Evolutionary conservation across 2,113 vertebrate species (phyloP).

Genomic region (Notothenia rossii): DNA sequence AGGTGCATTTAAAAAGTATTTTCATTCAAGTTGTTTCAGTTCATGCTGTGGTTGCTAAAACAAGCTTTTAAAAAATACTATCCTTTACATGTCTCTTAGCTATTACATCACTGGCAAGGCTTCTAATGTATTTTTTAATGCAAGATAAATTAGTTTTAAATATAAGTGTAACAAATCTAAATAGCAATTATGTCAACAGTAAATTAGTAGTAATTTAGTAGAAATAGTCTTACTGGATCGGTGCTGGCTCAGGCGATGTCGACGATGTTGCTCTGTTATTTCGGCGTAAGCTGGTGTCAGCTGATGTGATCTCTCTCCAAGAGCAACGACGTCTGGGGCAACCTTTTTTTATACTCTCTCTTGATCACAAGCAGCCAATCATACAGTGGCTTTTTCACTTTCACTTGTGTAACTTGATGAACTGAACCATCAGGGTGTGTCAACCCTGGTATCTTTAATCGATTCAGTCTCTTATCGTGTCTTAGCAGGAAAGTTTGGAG

Average conservation of each 20-base stretch:
- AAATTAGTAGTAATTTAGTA: not conserved
- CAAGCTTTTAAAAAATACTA: too few species aligned
- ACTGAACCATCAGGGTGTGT: too few species aligned
- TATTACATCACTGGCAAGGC: not conserved
- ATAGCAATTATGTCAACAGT: not conserved
- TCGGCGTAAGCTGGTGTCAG: not conserved
- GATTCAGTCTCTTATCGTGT: conserved; percentile 80
- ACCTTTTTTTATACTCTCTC: conserved; percentile 8
- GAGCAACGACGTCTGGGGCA: not conserved
- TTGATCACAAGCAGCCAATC: conserved; percentile 4
- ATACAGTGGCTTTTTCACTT: not conserved
- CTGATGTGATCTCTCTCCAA: not conserved
- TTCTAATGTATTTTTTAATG: not conserved
- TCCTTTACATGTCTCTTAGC: too few species aligned
- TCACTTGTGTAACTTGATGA: too few species aligned
- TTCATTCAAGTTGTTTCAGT: not conserved
- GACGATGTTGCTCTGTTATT: not conserved
- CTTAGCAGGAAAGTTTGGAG: conserved; percentile 96
- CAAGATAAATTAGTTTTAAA: not conserved
- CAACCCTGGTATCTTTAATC: too few species aligned
- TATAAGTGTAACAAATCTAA: not conserved
- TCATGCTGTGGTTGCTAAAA: not conserved
- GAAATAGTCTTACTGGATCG: not conserved
- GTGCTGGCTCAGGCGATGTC: not conserved
- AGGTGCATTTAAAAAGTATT: too few species aligned